Evolutionary conservation across 2,888 invertebrate genomes (phyloP).

Genomic region (Agrotis exclamationis): DNA sequence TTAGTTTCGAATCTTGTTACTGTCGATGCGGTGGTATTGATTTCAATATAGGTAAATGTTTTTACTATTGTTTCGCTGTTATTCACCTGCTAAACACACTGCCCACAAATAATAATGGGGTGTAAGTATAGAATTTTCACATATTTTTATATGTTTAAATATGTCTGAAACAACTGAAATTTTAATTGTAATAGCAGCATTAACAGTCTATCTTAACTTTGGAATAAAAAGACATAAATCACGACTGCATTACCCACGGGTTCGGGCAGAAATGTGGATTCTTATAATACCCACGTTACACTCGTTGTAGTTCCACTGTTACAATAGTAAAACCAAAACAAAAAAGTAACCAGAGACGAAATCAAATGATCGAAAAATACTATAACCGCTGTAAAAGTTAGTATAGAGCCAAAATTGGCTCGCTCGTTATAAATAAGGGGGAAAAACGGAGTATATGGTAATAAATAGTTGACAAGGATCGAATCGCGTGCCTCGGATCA

Average conservation of each 20-base stretch:
- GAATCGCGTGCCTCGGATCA: conserved; percentile 68
- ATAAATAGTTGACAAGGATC: conserved; percentile 64
- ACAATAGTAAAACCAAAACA: conserved; percentile 3
- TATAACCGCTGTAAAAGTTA: conserved; percentile 8
- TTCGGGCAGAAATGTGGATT: too few species aligned
- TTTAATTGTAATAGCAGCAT: background rate
- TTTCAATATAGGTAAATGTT: conserved; percentile 37
- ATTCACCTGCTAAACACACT: conserved; percentile 13
- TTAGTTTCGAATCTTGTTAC: conserved; percentile 29
- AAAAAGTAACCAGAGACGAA: background rate
- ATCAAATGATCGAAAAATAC: conserved; percentile 8
- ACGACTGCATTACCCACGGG: too few species aligned
- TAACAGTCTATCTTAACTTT: background rate
- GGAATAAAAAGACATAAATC: background rate
- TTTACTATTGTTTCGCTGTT: conserved; percentile 6
- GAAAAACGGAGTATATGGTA: conserved; percentile 42
- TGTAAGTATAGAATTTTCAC: background rate
- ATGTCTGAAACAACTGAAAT: background rate
- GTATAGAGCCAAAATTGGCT: conserved; percentile 14
- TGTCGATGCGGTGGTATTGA: conserved; percentile 32
- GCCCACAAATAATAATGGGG: background rate
- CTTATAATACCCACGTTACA: too few species aligned
- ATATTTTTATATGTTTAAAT: background rate
- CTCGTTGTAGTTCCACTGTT: too few species aligned
- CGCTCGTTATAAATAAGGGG: conserved; percentile 32